Evolutionary conservation across 2,797 vertebrate species (phyloP), one percentile per base, ranked within the genome.

Genomic region (Pogonophryne albipinna): DNA sequence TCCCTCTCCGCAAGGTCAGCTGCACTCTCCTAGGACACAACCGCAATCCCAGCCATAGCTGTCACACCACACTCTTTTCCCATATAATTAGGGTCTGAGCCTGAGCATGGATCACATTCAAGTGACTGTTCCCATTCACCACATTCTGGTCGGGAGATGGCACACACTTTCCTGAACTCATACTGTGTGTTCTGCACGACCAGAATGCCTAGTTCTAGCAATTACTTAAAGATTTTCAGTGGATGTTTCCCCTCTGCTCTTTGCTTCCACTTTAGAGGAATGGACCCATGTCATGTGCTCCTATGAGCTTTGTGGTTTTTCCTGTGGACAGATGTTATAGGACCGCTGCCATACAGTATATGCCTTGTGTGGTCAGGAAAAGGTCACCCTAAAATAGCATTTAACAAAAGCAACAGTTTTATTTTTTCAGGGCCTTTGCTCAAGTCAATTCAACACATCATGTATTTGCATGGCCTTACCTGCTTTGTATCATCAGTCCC

Each of bases 11-110:
- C 79, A 87, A 80, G 92, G 90, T 95, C 93, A 92, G 87, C 83
- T 90, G 81, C 80, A 87, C 84, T 85, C 85, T 92, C 87, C 90
- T 85, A 90, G 88, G 91, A 92, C 90, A 87, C 71, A 81, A 92
- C 93, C 91, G 44, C 92, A 95, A 87, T 89, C 88, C 83, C 80
- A 76, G 71, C 91, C 90, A 90, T 92, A 86, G 90, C 90, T 93
- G 92, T 94, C 93, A 94, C 90, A 92, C 93, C 90, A 88, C 92
- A 92, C 91, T 91, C 83, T 91, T 90, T 91, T 91, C 93, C 90
- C 90, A 92, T 95, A 91, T 94, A 95, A 95, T 95, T 94, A 94
- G 83, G 89, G 92, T 84, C 91, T 91, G 89, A 93, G 89, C 93
- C 76, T 88, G 88, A 94, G 93, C 90, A 93, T 85, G 88, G 91